A percentile compares a stretch with the other conserved stretches of the same genome.
These are phyloP conservation scores for Hoplostethus atlanticus DNA, from an alignment of 2,797 vertebrate species.

Conservation along the genomic window DNA sequence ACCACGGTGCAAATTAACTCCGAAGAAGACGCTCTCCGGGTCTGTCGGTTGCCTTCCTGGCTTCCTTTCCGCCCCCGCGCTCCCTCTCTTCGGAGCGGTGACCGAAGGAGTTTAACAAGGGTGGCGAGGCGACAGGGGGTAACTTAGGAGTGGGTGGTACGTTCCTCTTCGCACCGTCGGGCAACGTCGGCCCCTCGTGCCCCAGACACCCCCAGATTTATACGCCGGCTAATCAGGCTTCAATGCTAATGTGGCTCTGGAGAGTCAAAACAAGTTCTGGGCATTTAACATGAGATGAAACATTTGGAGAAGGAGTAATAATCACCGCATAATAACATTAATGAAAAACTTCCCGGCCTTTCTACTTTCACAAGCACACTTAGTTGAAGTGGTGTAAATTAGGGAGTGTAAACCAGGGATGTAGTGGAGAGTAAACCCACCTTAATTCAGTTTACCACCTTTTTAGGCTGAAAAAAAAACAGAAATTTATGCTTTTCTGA, in stretches of 20 bases:
- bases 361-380: too few species aligned
- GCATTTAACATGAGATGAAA: slow-evolving; percentile 66
- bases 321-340: slow-evolving; percentile 53
- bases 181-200: slow-evolving; percentile 65
- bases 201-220: slow-evolving; percentile 72
- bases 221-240: slow-evolving; percentile 78
- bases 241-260: slow-evolving; percentile 79
- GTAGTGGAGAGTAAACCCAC: too few species aligned
- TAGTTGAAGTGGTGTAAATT: too few species aligned
- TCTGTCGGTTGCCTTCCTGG: slow-evolving; percentile 64
- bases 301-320: slow-evolving; percentile 58
- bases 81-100: slow-evolving; percentile 68
- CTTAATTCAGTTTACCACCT: too few species aligned
- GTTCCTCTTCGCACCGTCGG: slow-evolving; percentile 67
- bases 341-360: slow-evolving; percentile 10
- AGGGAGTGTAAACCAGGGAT: too few species aligned
- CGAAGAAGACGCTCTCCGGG: slow-evolving; percentile 64
- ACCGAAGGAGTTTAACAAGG: slow-evolving; percentile 79
- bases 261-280: slow-evolving; percentile 72
- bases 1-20: slow-evolving; percentile 74
- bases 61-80: slow-evolving; percentile 66
- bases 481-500: too few species aligned
- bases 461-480: too few species aligned
- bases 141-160: slow-evolving; percentile 61
- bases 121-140: slow-evolving; percentile 69